Evolutionary conservation across 2,113 vertebrate species (phyloP).

Genomic region (Antechinus flavipes): DNA sequence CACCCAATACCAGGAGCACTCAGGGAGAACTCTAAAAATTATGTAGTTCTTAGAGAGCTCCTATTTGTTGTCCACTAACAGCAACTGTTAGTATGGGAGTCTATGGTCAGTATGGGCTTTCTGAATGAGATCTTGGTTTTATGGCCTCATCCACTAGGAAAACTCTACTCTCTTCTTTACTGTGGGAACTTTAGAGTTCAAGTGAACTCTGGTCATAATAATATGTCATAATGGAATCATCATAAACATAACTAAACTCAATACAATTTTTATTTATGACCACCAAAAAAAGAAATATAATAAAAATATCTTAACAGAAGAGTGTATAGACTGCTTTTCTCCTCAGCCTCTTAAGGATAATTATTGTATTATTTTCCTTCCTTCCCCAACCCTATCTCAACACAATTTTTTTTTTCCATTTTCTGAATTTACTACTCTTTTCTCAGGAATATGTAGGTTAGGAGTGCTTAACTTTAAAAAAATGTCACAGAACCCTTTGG

Average conservation of each 20-base stretch:
- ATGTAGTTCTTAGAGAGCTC: not conserved
- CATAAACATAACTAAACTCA: not conserved
- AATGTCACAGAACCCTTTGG: not conserved
- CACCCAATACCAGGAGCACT: not conserved
- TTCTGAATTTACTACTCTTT: not conserved
- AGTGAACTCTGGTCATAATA: not conserved
- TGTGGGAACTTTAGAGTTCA: not conserved
- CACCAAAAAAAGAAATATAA: not conserved
- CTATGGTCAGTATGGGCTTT: not conserved
- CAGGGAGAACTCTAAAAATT: not conserved
- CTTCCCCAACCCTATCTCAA: too few species aligned
- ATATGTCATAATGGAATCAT: not conserved
- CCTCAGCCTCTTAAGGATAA: too few species aligned
- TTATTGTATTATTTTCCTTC: too few species aligned
- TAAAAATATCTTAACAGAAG: not conserved
- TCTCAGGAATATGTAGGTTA: not conserved
- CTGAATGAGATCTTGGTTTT: not conserved
- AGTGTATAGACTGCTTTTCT: not conserved
- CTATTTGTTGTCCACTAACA: not conserved
- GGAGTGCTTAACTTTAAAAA: not conserved
- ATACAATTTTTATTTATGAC: not conserved
- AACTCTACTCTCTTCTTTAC: not conserved
- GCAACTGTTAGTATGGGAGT: not conserved
- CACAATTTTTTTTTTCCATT: not conserved
- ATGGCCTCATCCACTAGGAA: not conserved